Percentiles rank a stretch among this genome's conserved stretches.
Conservation (phyloP, 2,113 vertebrate genomes). For the Phoenicopterus ruber region DNA sequence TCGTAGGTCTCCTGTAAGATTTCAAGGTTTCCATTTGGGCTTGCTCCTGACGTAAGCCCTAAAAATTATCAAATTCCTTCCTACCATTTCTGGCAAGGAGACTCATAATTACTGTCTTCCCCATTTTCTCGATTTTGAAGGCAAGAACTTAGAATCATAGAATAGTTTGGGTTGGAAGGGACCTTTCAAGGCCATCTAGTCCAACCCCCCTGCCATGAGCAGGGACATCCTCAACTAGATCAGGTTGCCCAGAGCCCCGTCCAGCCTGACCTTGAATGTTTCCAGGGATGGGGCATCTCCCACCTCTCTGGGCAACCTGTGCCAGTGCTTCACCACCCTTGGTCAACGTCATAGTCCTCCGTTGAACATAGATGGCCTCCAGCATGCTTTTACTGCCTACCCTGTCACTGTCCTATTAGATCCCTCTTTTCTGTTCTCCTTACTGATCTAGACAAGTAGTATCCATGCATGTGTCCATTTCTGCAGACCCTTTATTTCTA, state of each 20-base stretch:
- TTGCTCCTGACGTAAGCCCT: not conserved
- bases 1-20: not conserved
- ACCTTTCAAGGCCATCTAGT: too few relatives aligned
- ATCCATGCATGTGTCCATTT: not conserved
- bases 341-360: accelerated
- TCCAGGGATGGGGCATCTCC: too few relatives aligned
- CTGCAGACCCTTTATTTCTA: not conserved
- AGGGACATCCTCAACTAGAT: too few relatives aligned
- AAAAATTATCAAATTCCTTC: not conserved
- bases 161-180: too few relatives aligned
- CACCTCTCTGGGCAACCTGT: too few relatives aligned
- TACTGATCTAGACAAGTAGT: not conserved
- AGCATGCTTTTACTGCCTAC: not conserved
- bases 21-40: not conserved
- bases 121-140: not conserved
- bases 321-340: too few relatives aligned
- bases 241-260: too few relatives aligned
- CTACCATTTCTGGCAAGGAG: not conserved
- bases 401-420: not conserved
- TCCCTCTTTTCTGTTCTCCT: not conserved
- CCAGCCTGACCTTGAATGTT: too few relatives aligned
- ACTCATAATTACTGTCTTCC: not conserved
- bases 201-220: too few relatives aligned
- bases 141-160: too few relatives aligned
- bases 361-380: not conserved